These are phyloP conservation scores for Petrosia ficiformis DNA, from an alignment of 37 sponge, comb jelly and placozoan species.

Conservation along the genomic window DNA sequence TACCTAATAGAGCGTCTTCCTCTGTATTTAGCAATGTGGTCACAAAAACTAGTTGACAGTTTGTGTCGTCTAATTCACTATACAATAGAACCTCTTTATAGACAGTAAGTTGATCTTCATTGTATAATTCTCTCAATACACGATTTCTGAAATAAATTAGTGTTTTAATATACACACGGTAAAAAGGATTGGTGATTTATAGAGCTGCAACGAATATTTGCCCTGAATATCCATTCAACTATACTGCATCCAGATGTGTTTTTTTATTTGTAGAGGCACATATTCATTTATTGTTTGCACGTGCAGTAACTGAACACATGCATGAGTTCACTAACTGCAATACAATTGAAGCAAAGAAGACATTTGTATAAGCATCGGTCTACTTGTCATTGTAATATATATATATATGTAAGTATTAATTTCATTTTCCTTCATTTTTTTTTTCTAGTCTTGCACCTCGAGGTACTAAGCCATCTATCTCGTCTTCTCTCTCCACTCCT, in stretches of 20 bases:
- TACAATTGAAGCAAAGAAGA: too few relatives aligned
- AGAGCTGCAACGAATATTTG: neutral
- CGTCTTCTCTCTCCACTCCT: slow-evolving; percentile 16
- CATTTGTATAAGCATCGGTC: too few relatives aligned
- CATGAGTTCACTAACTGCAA: too few relatives aligned
- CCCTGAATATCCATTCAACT: too few relatives aligned
- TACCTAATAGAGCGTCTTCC: slow-evolving; percentile 70
- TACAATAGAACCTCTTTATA: slow-evolving; percentile 78
- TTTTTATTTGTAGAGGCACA: too few relatives aligned
- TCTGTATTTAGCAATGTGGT: slow-evolving; percentile 42
- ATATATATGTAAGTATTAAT: too few relatives aligned
- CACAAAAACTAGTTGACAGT: slow-evolving; percentile 25
- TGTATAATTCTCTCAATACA: too few relatives aligned
- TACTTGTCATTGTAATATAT: neutral
- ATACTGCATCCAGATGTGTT: too few relatives aligned
- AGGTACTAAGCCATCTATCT: slow-evolving; percentile 41
- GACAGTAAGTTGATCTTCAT: slow-evolving; percentile 28
- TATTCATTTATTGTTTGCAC: too few relatives aligned
- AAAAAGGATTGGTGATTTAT: too few relatives aligned
- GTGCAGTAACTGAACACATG: too few relatives aligned
- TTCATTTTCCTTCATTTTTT: neutral
- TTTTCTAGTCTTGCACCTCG: slow-evolving; percentile 30
- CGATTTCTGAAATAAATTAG: neutral
- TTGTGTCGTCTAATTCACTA: slow-evolving; percentile 58
- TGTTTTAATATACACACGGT: too few relatives aligned